Base-by-base conservation (phyloP, 2,797 vertebrate genomes). In the Etheostoma nigrum region DNA sequence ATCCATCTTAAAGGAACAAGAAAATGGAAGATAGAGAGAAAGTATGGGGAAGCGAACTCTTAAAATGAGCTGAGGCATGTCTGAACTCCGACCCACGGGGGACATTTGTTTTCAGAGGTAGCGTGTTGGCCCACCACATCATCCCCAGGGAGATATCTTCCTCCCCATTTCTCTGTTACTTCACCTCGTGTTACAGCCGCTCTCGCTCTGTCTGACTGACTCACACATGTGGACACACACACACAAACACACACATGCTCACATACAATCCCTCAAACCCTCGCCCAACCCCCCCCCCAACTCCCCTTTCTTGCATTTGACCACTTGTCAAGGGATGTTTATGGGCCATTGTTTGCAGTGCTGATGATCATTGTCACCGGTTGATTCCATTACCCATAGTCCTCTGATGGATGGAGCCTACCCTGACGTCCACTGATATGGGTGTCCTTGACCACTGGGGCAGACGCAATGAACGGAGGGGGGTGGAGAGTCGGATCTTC, bases 351-450 rank as follows among this genome's bases (percentile, higher is more conserved):
- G 94, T 95, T 95, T 95, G 94, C 90, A 65, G 90, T 86, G 93
- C 90, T 95, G 95, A 95, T 95, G 93, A 94, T 95, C 94, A 95
- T 93, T 94, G 94, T 95, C 94, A 95, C 85, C 23, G 91, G 88
- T 90, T 93, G 92, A 94, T 95, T 95, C 92, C 93, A 95, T 95
- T 95, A 95, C 94, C 92, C 89, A 89, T 76, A 66, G 84, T 66
- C 78, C 58, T 76, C 90, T 95, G 95, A 96, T 95, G 91, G 94
- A 96, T 95, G 92, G 90, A 83, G 76, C 79, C 89, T 87, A 86
- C 91, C 88, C 89, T 89, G 90, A 92, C 90, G 81, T 86, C 87
- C 86, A 89, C 92, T 93, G 93, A 95, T 94, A 93, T 40, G 86
- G 78, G 89, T 91, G 94, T 96, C 94, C 94, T 95, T 96, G 95